Percentiles rank a stretch among this genome's conserved stretches.
Evolutionary conservation across 1,140 invertebrate genomes (phyloP).

Genomic region (Drosophila arawakana): DNA sequence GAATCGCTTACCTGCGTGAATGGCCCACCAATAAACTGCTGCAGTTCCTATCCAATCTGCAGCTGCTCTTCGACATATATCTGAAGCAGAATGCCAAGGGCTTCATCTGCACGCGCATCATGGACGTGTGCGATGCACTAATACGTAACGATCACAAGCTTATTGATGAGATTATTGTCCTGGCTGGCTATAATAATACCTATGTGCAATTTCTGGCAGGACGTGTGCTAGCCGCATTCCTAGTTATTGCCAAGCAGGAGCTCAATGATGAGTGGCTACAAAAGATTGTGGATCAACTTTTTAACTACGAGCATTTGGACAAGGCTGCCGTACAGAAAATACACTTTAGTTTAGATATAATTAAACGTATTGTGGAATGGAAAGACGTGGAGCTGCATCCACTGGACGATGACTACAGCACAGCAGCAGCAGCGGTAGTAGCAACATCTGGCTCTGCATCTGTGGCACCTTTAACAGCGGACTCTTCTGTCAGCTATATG

Average conservation of each 20-base stretch:
- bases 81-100: constrained; percentile 92
- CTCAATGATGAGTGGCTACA: constrained; percentile 92
- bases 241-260: constrained; percentile 92
- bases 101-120: constrained; percentile 91
- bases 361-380: constrained; percentile 94
- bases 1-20: constrained; percentile 87
- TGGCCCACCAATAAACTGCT: constrained; percentile 90
- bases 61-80: constrained; percentile 93
- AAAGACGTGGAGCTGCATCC: constrained; percentile 93
- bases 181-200: constrained; percentile 91
- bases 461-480: constrained; percentile 21
- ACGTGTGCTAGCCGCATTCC: constrained; percentile 91
- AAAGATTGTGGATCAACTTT: constrained; percentile 88
- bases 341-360: constrained; percentile 92
- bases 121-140: constrained; percentile 91
- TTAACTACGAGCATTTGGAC: constrained; percentile 86
- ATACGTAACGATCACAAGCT: constrained; percentile 92
- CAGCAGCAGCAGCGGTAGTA: constrained; percentile 33
- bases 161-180: constrained; percentile 92
- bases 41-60: constrained; percentile 92
- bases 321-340: constrained; percentile 88
- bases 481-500: constrained; percentile 68
- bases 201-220: constrained; percentile 92
- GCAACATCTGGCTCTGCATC: constrained; percentile 13
- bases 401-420: constrained; percentile 87